A percentile compares a stretch with the other conserved stretches of the same genome.
These are phyloP conservation scores for Deroptyus accipitrinus DNA, from an alignment of 2,113 vertebrate genomes.

Conservation along the genomic window DNA sequence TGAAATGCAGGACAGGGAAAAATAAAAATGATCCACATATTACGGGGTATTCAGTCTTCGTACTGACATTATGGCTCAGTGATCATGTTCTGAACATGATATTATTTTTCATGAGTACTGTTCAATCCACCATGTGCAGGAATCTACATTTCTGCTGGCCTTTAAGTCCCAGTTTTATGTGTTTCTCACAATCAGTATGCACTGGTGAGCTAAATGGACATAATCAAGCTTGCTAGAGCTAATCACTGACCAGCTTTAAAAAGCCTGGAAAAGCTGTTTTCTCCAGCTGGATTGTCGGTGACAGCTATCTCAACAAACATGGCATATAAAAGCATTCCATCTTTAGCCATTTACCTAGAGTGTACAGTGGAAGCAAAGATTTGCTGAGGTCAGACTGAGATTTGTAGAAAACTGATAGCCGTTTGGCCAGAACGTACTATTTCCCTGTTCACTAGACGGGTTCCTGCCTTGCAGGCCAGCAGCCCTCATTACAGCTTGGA, in stretches of 20 bases:
- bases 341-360: neutral
- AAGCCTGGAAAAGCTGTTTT: neutral
- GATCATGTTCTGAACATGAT: neutral
- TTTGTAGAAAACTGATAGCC: neutral
- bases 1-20: neutral
- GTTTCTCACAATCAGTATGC: neutral
- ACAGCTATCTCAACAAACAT: neutral
- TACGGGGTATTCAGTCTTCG: neutral
- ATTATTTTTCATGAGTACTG: conserved; percentile 12
- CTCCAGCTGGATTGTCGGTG: neutral
- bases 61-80: neutral
- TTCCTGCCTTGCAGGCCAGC: neutral
- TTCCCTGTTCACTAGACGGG: neutral
- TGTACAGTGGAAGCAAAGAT: neutral
- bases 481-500: neutral
- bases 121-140: neutral
- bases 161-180: neutral
- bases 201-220: neutral
- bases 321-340: neutral
- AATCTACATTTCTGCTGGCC: neutral
- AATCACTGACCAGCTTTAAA: conserved; percentile 10
- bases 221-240: neutral
- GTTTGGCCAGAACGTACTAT: neutral
- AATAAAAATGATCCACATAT: neutral
- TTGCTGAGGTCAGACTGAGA: neutral